These are phyloP conservation scores for Amblyopsis rosae DNA, from an alignment of 2,113 vertebrate species.

Conservation along the genomic window DNA sequence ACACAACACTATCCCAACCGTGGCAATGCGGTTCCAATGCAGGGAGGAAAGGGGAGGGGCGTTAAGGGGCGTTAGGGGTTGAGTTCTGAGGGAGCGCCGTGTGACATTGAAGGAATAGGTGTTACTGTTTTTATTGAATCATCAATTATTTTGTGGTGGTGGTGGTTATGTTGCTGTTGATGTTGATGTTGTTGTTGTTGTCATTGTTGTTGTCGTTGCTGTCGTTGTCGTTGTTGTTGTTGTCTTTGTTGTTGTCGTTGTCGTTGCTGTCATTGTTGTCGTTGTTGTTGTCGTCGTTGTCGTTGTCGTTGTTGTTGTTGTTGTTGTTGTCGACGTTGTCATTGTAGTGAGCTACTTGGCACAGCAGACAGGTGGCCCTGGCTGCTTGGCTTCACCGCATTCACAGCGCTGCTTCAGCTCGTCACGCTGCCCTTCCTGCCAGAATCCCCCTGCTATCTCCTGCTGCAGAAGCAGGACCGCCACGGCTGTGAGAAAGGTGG, in stretches of 20 bases:
- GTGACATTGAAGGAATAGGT: too few relatives aligned
- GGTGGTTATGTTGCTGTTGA: neutral
- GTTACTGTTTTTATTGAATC: too few relatives aligned
- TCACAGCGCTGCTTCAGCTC: slow-evolving; percentile 77
- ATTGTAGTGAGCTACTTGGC: slow-evolving; percentile 81
- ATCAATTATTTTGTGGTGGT: too few relatives aligned
- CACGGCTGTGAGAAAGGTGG: slow-evolving; percentile 77
- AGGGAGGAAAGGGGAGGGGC: too few relatives aligned
- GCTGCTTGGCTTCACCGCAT: slow-evolving; percentile 73
- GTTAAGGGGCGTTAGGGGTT: too few relatives aligned
- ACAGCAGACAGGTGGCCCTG: slow-evolving; percentile 75
- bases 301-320: slow-evolving; percentile 17
- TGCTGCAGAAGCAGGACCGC: slow-evolving; percentile 78
- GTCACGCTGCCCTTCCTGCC: slow-evolving; percentile 80
- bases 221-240: too few relatives aligned
- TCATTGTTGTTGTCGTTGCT: too few relatives aligned
- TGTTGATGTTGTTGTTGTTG: slow-evolving; percentile 22
- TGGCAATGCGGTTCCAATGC: too few relatives aligned
- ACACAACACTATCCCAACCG: too few relatives aligned
- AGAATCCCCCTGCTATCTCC: slow-evolving; percentile 83
- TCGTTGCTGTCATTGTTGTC: too few relatives aligned
- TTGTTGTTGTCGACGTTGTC: slow-evolving; percentile 23
- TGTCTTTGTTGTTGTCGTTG: too few relatives aligned
- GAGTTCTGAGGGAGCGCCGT: neutral
- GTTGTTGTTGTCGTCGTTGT: neutral